Percentiles rank a stretch among this genome's conserved stretches.
phyloP scores from a whole-genome alignment of 2,797 vertebrate genomes.

The Trematomus bernacchii region DNA sequence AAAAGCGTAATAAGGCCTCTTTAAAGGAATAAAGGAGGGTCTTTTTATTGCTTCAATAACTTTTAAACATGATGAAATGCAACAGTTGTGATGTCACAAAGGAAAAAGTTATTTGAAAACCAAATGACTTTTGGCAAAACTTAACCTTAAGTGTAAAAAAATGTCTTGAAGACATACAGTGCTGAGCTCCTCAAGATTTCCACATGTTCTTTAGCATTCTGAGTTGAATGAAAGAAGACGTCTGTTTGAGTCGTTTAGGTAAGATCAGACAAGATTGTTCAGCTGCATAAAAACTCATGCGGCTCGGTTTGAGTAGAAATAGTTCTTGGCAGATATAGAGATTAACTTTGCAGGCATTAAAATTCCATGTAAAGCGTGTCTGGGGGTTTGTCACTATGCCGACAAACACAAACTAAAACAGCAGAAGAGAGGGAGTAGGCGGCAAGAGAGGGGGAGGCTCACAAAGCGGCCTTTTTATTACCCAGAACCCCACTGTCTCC shows the following conservation, averaged over 20 bases:
- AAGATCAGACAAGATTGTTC: conserved; percentile 35
- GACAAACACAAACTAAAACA: conserved; percentile 57
- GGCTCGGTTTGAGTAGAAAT: conserved; percentile 32
- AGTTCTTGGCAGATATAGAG: conserved; percentile 48
- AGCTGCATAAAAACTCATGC: conserved; percentile 15
- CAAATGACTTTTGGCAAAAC: not conserved
- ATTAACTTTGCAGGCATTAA: conserved; percentile 48
- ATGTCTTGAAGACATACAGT: not conserved
- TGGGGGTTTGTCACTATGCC: conserved; percentile 56
- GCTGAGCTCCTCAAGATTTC: not conserved
- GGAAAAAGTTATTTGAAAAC: not conserved
- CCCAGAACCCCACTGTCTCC: conserved; percentile 68
- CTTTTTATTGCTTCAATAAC: not conserved
- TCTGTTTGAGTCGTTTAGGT: conserved; percentile 39
- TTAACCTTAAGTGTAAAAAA: conserved; percentile 2
- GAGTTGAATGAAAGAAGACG: conserved; percentile 28
- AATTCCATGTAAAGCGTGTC: conserved; percentile 46
- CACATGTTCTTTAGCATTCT: conserved; percentile 11
- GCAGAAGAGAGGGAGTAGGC: conserved; percentile 5
- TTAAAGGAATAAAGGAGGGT: not conserved
- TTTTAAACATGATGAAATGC: not conserved
- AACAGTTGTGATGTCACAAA: not conserved
- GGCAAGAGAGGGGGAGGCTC: conserved; percentile 8
- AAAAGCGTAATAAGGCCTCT: too few relatives aligned
- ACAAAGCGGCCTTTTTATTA: conserved; percentile 68